A percentile compares a stretch with the other conserved stretches of the same genome.
Conservation (phyloP, 2,888 invertebrate species). For the Bhutanitis thaidina region DNA sequence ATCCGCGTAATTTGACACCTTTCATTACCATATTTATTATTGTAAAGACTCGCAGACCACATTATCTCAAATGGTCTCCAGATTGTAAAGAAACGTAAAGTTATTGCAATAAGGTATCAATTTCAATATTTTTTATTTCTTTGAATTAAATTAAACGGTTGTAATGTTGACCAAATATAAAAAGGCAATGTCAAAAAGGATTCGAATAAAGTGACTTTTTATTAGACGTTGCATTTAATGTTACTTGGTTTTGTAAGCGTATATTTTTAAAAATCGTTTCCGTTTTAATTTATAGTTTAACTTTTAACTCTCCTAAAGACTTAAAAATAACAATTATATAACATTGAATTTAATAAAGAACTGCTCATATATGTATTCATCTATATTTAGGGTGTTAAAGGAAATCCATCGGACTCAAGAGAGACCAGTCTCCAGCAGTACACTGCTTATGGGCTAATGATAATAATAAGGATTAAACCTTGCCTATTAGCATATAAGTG, state of each 20-base stretch:
- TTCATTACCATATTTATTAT: constrained; percentile 78
- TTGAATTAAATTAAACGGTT: constrained; percentile 21
- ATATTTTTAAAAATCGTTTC: not conserved
- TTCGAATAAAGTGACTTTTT: constrained; percentile 1
- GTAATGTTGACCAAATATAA: constrained; percentile 48
- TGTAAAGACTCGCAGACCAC: constrained; percentile 41
- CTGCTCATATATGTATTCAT: too few relatives aligned
- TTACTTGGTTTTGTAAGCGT: constrained; percentile 9
- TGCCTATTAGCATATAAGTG: too few relatives aligned
- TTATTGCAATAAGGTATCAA: constrained; percentile 22
- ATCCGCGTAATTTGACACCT: constrained; percentile 74
- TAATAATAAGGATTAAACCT: too few relatives aligned
- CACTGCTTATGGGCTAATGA: too few relatives aligned
- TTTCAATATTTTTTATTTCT: constrained; percentile 8
- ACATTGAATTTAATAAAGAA: too few relatives aligned
- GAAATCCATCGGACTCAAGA: too few relatives aligned
- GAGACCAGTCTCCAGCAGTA: too few relatives aligned
- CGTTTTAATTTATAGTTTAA: too few relatives aligned
- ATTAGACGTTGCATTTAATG: not conserved
- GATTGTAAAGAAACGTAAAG: constrained; percentile 20
- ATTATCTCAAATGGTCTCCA: constrained; percentile 10
- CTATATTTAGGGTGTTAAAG: too few relatives aligned
- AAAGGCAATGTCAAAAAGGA: constrained; percentile 31
- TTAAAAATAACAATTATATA: too few relatives aligned
- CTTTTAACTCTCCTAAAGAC: too few relatives aligned